A percentile compares a stretch with the other conserved stretches of the same genome.
These are phyloP conservation scores for Ophion ventricosus DNA, from an alignment of 2,888 invertebrate species.

Conservation along the genomic window DNA sequence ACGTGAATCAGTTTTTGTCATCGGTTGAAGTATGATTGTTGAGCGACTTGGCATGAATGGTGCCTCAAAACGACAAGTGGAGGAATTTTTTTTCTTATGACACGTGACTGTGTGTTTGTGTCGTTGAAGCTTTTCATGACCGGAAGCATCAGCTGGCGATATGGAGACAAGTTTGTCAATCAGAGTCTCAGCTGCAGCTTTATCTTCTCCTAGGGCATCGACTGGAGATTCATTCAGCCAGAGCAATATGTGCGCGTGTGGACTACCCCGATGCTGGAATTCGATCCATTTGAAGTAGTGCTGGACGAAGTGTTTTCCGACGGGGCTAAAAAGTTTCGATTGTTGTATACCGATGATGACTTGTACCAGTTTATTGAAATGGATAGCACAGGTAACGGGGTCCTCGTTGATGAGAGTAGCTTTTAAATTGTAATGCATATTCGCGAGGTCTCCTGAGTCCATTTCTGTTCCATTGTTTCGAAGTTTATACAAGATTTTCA, in stretches of 20 bases:
- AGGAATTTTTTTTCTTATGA: conserved; percentile 66
- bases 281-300: conserved; percentile 77
- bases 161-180: conserved; percentile 73
- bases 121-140: conserved; percentile 48
- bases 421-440: conserved; percentile 46
- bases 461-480: conserved; percentile 38
- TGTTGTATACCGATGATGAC: conserved; percentile 73
- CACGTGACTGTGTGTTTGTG: conserved; percentile 67
- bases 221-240: no score
- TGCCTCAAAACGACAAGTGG: conserved; percentile 72
- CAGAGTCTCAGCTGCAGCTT: conserved; percentile 36
- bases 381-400: conserved; percentile 75
- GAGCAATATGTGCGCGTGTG: no score
- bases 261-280: conserved; percentile 81
- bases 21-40: conserved; percentile 67
- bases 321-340: conserved; percentile 75
- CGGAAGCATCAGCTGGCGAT: conserved; percentile 65
- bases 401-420: conserved; percentile 71
- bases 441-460: conserved; percentile 31
- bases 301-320: conserved; percentile 67
- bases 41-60: conserved; percentile 73
- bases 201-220: no score
- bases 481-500: conserved; percentile 73
- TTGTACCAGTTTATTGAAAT: conserved; percentile 79
- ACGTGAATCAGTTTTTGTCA: conserved; percentile 61